Conservation (phyloP, 1,140 invertebrate genomes). For the Uloborus diversus region DNA sequence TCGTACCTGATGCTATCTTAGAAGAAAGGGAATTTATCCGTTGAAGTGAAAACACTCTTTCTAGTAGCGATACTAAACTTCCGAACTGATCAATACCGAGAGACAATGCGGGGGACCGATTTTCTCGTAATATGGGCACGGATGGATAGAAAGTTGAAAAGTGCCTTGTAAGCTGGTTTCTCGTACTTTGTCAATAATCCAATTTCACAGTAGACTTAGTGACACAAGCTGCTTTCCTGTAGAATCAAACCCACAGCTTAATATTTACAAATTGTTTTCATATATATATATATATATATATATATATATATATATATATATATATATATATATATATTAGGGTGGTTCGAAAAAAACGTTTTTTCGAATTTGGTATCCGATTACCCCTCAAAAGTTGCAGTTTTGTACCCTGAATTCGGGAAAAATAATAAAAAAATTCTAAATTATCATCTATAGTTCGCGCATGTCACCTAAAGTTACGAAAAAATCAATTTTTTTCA, state of each 20-base stretch:
- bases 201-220: constrained; percentile 11
- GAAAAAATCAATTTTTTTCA: too few relatives aligned
- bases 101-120: not conserved
- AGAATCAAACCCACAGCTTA: constrained; percentile 10
- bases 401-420: too few relatives aligned
- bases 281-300: too few relatives aligned
- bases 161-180: not conserved
- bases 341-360: too few relatives aligned
- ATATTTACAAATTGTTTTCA: too few relatives aligned
- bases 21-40: not conserved
- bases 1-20: not conserved
- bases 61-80: not conserved
- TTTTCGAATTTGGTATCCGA: too few relatives aligned
- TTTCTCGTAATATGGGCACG: constrained; percentile 3
- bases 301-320: too few relatives aligned
- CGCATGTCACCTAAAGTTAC: too few relatives aligned
- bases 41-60: not conserved
- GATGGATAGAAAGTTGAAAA: constrained; percentile 23
- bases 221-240: constrained; percentile 16
- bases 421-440: too few relatives aligned
- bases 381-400: too few relatives aligned
- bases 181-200: not conserved
- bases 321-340: too few relatives aligned
- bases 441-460: too few relatives aligned
- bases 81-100: constrained; percentile 6